Base-by-base conservation (phyloP, 2,888 invertebrate genomes). In the Aplocera efformata region DNA sequence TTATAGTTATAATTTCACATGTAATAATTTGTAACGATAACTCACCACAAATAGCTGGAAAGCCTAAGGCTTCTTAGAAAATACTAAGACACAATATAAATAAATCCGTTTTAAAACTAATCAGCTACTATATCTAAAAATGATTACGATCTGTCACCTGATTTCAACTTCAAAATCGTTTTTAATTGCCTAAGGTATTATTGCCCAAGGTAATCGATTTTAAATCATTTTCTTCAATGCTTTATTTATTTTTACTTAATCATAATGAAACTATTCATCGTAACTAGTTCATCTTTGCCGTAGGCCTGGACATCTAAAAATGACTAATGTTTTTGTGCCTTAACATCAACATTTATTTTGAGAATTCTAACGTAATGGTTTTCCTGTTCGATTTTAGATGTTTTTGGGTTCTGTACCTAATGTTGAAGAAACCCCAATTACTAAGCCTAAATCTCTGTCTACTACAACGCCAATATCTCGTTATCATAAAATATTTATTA, bases 61-160 rank as follows among this genome's bases (percentile, higher is more conserved):
- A 8, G 30, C 38, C 29, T 10, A 6, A 3, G 34, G 38, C 25
- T 4, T 5, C 9, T 29, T 25, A 26, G 11, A 22, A 33, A 29
- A 44, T 8, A 40, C 29, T 11, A 45, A 27, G n/a, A n/a, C n/a
- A n/a, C n/a, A n/a, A n/a, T n/a, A 28, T 42, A 22, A 48, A 45
- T 25, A 45, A n/a, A 45, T 45, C 24, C 33, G 13, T 44, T 48
- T 47, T 42, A 31, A 42, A 47, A 32, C 40, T 45, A 50, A 47
- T 52, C 45, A 47, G 47, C 48, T 45, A 41, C 42, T 43, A 43
- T 45, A 33, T 40, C n/a, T 43, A 32, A 36, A n/a, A 24, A 11
- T 44, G 34, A 42, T 47, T 42, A 42, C 7, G 11, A 37, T 28
- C 34, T 42, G 42, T 48, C 50, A 29, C 26, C 29, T 24, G 26